Evolutionary conservation across 1,140 invertebrate genomes (phyloP).

Genomic region (Sarcophaga bullata): DNA sequence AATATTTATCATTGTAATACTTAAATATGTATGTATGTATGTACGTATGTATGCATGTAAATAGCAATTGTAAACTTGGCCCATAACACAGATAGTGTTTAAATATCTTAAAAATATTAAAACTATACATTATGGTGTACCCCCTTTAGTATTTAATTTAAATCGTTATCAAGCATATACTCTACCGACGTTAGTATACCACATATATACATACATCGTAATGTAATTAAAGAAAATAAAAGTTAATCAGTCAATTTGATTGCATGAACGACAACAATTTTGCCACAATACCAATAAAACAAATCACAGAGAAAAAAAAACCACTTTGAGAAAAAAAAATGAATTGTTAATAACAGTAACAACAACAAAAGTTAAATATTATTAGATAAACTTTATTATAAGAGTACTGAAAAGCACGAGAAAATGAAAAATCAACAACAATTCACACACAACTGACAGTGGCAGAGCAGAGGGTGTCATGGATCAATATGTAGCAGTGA

Average conservation of each 20-base stretch:
- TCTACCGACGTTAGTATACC: too few species aligned
- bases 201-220: background rate
- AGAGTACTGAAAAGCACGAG: background rate
- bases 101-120: background rate
- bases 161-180: too few species aligned
- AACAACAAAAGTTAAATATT: background rate
- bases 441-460: background rate
- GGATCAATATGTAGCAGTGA: slow-evolving; percentile 3
- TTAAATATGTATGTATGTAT: too few species aligned
- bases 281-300: slow-evolving; percentile 35
- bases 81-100: slow-evolving; percentile 3
- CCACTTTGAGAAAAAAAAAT: background rate
- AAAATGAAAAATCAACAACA: background rate
- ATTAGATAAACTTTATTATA: background rate
- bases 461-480: background rate
- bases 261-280: slow-evolving; percentile 29
- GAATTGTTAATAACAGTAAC: background rate
- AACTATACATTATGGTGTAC: background rate
- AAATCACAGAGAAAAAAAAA: background rate
- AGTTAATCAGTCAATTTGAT: slow-evolving; percentile 40
- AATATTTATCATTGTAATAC: slow-evolving; percentile 14
- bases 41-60: too few species aligned
- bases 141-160: too few species aligned
- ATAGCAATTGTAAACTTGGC: slow-evolving; percentile 26
- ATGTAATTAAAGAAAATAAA: slow-evolving; percentile 26